These are phyloP conservation scores for Melanostoma scalare DNA, from an alignment of 2,888 invertebrate genomes.

Conservation along the genomic window DNA sequence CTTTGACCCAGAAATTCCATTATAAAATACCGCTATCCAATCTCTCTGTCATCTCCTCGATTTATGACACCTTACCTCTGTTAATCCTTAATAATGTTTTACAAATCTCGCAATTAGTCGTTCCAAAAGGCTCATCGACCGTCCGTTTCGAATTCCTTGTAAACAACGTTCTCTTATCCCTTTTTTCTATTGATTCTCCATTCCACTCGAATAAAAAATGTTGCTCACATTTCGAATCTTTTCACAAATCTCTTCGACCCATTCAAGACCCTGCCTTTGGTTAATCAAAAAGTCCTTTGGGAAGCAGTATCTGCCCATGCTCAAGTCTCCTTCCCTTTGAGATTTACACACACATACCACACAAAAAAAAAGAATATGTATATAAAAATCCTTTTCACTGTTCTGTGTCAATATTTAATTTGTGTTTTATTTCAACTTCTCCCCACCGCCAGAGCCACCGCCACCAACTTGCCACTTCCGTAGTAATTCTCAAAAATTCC, in stretches of 20 bases:
- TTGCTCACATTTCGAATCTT: conserved; percentile 43
- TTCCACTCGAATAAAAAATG: conserved; percentile 52
- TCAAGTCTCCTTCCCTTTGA: conserved; percentile 25
- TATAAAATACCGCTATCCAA: too few relatives aligned
- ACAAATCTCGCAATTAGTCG: too few relatives aligned
- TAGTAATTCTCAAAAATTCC: conserved; percentile 33
- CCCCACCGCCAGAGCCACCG: neutral
- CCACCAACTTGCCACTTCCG: neutral
- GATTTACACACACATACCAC: neutral
- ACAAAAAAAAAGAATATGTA: neutral
- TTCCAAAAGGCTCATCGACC: too few relatives aligned
- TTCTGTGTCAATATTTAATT: conserved; percentile 70
- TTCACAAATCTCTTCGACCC: conserved; percentile 24
- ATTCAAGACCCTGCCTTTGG: neutral
- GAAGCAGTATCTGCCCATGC: conserved; percentile 59
- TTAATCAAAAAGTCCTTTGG: conserved; percentile 34
- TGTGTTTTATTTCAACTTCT: conserved; percentile 19
- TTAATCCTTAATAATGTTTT: too few relatives aligned
- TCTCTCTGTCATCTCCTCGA: too few relatives aligned
- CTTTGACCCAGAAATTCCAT: too few relatives aligned
- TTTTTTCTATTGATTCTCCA: conserved; percentile 30
- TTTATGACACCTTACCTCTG: too few relatives aligned
- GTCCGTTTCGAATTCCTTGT: neutral
- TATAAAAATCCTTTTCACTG: conserved; percentile 47
- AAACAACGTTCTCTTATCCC: conserved; percentile 23